Evolutionary conservation across 1,140 invertebrate genomes (phyloP), one percentile per base, ranked within the genome.

Genomic region (Acromyrmex charruanus): DNA sequence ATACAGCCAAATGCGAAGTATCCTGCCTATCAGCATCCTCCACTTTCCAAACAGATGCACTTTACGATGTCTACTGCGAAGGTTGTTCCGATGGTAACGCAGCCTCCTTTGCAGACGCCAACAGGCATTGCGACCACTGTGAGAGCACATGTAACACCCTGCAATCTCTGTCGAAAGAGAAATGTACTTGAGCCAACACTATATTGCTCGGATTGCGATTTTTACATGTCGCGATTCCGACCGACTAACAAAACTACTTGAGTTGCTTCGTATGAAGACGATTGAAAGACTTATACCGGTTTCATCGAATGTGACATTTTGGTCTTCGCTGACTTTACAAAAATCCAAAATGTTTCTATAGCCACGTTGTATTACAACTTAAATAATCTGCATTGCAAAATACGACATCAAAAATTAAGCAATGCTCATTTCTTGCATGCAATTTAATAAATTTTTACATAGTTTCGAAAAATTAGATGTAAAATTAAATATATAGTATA

Each of bases 171-270:
- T 93, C 96, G 98, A 35, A 98, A 98, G 92, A 98, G 98, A 92
- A 96, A 96, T 85, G 97, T 98, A 5, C 96, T 96, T 5, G 96
- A 97, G 35, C 97, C 97, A 0, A 96, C 97, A 14, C 96, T 97
- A 53, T 99, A 98, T 93, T 99, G 98, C 95, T 96, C 97, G 18
- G 98, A 98, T 93, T 99, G 98, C 94, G 98, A 98, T 92, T 98
- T 98, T 96, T 99, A 99, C 92, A 98, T 99, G 97, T 98, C 98
- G 49, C 96, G 97, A 90, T 98, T 98, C 92, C 97, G 97, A 91
- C 97, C 97, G 10, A 96, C 95, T 89, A 96, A 94, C 65, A 90
- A 49, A 88, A 6, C 44, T 16, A 18, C 80, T 35, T 91, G 39
- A 90, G 4, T 16, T 12, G 9, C 10, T 58, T 25, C 3, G 21